These are phyloP conservation scores for Drosophila demipolita DNA, from an alignment of 2,888 invertebrate genomes.

Conservation along the genomic window DNA sequence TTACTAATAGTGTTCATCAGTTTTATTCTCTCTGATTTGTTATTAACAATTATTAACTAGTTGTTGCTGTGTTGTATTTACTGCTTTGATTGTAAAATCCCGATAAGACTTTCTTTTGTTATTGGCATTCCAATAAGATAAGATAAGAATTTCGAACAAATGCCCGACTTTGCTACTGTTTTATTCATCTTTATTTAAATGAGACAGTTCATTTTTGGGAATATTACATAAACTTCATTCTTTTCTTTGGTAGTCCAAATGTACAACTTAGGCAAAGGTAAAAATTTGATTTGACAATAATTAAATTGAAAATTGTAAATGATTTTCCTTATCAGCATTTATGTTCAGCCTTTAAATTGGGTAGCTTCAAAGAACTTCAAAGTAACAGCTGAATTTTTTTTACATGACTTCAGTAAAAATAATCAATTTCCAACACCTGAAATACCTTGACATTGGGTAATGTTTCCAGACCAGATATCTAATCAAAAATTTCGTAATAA, in stretches of 20 bases:
- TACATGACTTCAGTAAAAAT: constrained; percentile 27
- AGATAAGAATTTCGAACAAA: constrained; percentile 48
- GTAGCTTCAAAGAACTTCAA: constrained; percentile 22
- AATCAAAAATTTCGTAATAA: constrained; percentile 24
- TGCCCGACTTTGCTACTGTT: constrained; percentile 51
- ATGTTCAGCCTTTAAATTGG: constrained; percentile 33
- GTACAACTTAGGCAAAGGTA: too few species aligned
- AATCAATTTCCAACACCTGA: constrained; percentile 13
- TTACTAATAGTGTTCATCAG: neutral
- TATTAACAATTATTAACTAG: constrained; percentile 49
- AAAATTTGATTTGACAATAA: neutral
- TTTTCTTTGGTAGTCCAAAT: too few species aligned
- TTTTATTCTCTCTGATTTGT: neutral
- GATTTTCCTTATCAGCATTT: constrained; percentile 24
- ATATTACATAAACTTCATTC: neutral
- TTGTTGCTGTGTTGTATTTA: constrained; percentile 50
- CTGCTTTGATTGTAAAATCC: constrained; percentile 37
- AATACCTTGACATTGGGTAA: constrained; percentile 31
- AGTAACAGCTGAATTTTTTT: constrained; percentile 15
- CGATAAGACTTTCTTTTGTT: constrained; percentile 60
- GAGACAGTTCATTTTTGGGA: neutral
- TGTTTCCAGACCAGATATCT: constrained; percentile 35
- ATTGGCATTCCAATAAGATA: constrained; percentile 65
- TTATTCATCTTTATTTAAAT: constrained; percentile 52
- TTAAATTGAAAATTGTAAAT: neutral